Base-by-base conservation (phyloP, 2,113 vertebrate genomes). In the Oceanites oceanicus region DNA sequence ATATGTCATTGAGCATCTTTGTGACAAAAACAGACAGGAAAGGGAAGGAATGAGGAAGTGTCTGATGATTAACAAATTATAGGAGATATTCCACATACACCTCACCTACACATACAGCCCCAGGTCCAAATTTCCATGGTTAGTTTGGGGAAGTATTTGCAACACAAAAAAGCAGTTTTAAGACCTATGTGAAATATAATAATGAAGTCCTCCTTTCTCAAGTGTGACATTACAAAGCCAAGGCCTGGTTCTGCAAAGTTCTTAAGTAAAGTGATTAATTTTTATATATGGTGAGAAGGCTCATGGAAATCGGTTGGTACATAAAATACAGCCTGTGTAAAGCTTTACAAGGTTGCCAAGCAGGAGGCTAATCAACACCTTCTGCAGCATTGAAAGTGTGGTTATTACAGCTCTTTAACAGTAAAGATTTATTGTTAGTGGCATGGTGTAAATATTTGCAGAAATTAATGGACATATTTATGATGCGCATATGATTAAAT, bases 1-100 rank as follows among this genome's bases (percentile, higher is more conserved):
- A 17, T 78, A 42, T 63, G 79, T 94, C 84, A 66, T 34, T 73
- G 76, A 76, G 6, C 53, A 75, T 90, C 75, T 78, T 50, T 75
- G 47, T 81, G 38, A 58, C 86, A 42, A 66, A 78, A 84, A 65
- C 52, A 86, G 80, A 36, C 75, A 86, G 96, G 96, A 95, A 97
- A 90, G 34, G 88, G 72, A 94, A 92, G 21, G 73, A 95, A 79
- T 87, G 88, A 83, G 52, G 83, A 56, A 83, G 49, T 59, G 34
- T 34, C 58, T 82, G 58, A 78, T 93, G 71, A 75, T 56, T 92
- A 88, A 87, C 58, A 92, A 83, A 61, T 91, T 49, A 17, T 13
- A n/a, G 86, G 80, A 89, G 53, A 47, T 52, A 68, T 13, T 88
- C 56, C 50, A 71, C 26, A 7, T 38, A 20, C 1, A 18, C 14